Evolutionary conservation across 2,888 invertebrate species (phyloP), one percentile per base, ranked within the genome.

Genomic region (Troglohyphantes excavatus): DNA sequence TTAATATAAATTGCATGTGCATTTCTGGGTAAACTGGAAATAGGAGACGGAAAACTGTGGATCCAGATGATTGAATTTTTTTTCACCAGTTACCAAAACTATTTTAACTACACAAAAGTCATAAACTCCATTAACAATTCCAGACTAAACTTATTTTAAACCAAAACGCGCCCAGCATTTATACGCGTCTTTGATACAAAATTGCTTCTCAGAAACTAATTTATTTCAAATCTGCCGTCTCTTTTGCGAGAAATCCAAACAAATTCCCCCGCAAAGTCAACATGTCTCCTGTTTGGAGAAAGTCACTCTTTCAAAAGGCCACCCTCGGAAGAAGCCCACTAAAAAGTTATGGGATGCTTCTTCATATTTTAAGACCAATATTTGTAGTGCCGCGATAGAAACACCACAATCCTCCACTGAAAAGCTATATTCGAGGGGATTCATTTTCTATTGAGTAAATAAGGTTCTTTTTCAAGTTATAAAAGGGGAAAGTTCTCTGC

Each of bases 361-460:
- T 73, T 83, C 72, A 84, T 84, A 76, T 75, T 84, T 84, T 84
- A 84, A 84, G 84, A 84, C 75, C 75, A 84, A 84, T 84, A 84
- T 84, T 84, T 84, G 84, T 43, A 67, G 65, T 65, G 13, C 33
- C 27, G 46, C 23, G 63, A 72, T 63, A 61, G 65, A 59, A 72
- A 63, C 33, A 63, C 43, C 63, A 72, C 63, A 72, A 76, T 85
- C 43, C 39, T 6, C n/a, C 27, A 33, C 6, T 63, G 46, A 29
- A 29, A 53, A 70, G 76, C 39, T 76, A 67, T 67, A 76, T 76
- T 59, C 68, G 39, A 27, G 53, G 53, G 68, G 75, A 85, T 68
- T 85, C 53, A 85, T 85, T 85, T 85, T 59, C 76, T 76, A 76
- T 67, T 85, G 85, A 26, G 85, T 85, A 85, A 85, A 85, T 85